Base-by-base conservation (phyloP, 1,140 invertebrate genomes). In the Laupala kohalensis region DNA sequence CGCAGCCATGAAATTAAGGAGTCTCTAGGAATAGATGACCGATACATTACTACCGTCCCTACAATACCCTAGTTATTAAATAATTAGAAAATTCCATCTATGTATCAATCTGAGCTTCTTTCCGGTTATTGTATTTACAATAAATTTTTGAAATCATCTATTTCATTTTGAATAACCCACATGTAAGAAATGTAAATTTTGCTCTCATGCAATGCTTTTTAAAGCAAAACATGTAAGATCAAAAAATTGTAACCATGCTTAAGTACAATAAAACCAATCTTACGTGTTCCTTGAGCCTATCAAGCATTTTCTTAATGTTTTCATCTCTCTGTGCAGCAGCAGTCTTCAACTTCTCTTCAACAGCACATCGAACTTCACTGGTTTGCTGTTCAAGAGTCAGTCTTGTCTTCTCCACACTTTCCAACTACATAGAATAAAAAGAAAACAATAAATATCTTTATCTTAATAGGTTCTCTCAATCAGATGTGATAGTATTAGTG, bases 251-350 rank as follows among this genome's bases (percentile, higher is more conserved):
- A 13, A 53, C 9, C 37, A 53, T 53, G 37, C 37, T 13, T 13
- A 53, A 53, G 9, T 13, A 53, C 37, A 13, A 19, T 13, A 53
- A 53, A 53, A 53, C 19, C n/a, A 24, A 26, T 37, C 89, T 89
- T 79, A 95, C 93, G 82, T 95, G 92, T 80, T 95, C 91, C 80
- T 91, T 92, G 9, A 96, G 87, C 75, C 92, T 90, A 76, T 93
- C 90, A 70, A 94, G 82, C 87, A 95, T 92, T 79, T 90, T 92
- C 81, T 92, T 92, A 68, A 94, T 88, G 79, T 94, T 91, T 77
- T 91, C 90, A 80, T 94, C 91, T 74, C 93, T 87, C 80, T 94
- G 91, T 76, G 89, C 88, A 74, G 91, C 87, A 75, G 92, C 92
- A 70, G 87, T 87, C 80, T 89, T 90, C 79, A 94, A 81, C 82